Conservation (phyloP, 2,888 invertebrate species). For the Cerastis leucographa region DNA sequence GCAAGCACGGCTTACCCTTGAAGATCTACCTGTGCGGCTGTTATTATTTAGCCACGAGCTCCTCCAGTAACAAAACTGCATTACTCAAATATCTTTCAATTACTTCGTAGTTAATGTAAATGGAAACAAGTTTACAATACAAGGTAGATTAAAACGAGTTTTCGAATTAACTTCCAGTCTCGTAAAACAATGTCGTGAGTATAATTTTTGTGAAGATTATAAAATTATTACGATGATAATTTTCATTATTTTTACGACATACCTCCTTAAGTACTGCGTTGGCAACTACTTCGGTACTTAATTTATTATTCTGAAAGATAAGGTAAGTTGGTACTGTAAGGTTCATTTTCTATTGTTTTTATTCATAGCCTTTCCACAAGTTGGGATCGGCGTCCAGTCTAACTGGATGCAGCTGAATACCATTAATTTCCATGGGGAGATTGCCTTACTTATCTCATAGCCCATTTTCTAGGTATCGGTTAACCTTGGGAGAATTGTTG, state of each 20-base stretch:
- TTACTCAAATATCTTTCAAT: constrained; percentile 37
- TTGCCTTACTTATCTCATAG: background rate
- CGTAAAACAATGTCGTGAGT: constrained; percentile 33
- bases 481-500: background rate
- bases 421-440: background rate
- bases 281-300: background rate
- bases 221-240: constrained; percentile 11
- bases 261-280: background rate
- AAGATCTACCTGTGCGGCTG: no score
- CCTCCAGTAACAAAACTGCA: constrained; percentile 23
- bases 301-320: background rate
- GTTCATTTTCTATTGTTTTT: background rate
- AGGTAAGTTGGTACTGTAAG: background rate
- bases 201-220: constrained; percentile 11
- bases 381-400: background rate
- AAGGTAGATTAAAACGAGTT: constrained; percentile 8
- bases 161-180: constrained; percentile 6
- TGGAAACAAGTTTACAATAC: constrained; percentile 30
- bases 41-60: no score
- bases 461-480: background rate
- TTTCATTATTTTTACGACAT: constrained; percentile 31
- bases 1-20: no score
- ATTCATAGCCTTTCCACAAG: background rate
- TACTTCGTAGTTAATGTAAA: constrained; percentile 33
- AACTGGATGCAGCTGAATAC: background rate